These are phyloP conservation scores for Paramormyrops kingsleyae DNA, from an alignment of 2,113 vertebrate species.

Conservation along the genomic window DNA sequence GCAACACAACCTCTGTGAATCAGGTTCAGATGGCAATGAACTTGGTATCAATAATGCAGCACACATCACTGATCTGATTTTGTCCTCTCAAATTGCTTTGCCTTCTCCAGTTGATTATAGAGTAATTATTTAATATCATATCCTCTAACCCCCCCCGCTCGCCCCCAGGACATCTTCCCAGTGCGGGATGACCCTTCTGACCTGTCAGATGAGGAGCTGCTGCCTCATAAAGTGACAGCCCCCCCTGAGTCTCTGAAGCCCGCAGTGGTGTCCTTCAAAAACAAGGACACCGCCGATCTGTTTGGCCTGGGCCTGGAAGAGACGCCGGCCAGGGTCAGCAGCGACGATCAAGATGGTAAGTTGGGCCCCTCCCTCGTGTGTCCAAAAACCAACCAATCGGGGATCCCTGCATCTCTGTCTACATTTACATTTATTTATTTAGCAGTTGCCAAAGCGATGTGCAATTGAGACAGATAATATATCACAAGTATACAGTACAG, in stretches of 20 bases:
- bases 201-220: slow-evolving; percentile 59
- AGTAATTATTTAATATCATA: not conserved
- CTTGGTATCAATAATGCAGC: not conserved
- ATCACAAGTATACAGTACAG: not conserved
- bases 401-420: not conserved
- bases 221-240: slow-evolving; percentile 24
- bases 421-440: not conserved
- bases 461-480: not conserved
- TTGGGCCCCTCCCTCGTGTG: not conserved
- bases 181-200: slow-evolving; percentile 68
- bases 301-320: slow-evolving; percentile 69
- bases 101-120: not conserved
- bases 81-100: not conserved
- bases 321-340: slow-evolving; percentile 46
- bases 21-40: not conserved
- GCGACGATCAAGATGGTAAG: slow-evolving; percentile 58
- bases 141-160: not conserved
- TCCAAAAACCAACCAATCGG: not conserved
- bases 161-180: slow-evolving; percentile 56
- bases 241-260: slow-evolving; percentile 36
- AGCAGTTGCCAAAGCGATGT: not conserved
- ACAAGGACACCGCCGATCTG: slow-evolving; percentile 58
- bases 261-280: slow-evolving; percentile 45
- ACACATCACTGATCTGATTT: not conserved
- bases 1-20: not conserved